Percentiles rank a stretch among this genome's conserved stretches.
These are phyloP conservation scores for Plutella xylostella DNA, from an alignment of 2,888 invertebrate species.

Conservation along the genomic window DNA sequence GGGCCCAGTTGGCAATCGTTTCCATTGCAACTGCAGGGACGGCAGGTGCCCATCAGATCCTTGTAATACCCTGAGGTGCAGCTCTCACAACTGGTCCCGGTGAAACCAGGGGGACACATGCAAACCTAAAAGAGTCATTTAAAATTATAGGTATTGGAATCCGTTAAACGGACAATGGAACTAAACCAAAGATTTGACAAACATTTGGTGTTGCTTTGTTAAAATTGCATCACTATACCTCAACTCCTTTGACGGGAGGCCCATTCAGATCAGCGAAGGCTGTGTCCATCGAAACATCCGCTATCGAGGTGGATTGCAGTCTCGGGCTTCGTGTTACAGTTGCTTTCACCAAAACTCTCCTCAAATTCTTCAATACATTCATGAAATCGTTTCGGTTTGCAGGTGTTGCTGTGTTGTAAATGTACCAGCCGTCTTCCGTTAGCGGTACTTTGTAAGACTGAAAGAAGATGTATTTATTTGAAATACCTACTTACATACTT, in stretches of 20 bases:
- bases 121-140: too few relatives aligned
- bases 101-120: slow-evolving; percentile 83
- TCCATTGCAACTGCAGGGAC: slow-evolving; percentile 82
- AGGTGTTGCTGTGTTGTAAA: slow-evolving; percentile 31
- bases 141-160: too few relatives aligned
- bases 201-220: too few relatives aligned
- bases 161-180: too few relatives aligned
- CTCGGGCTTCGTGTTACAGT: slow-evolving; percentile 66
- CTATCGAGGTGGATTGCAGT: slow-evolving; percentile 76
- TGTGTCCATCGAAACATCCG: slow-evolving; percentile 89
- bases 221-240: slow-evolving; percentile 51
- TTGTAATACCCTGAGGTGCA: slow-evolving; percentile 80
- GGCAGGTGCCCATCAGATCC: slow-evolving; percentile 74
- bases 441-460: slow-evolving; percentile 75
- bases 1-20: slow-evolving; percentile 73
- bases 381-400: slow-evolving; percentile 84
- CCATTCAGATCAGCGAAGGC: slow-evolving; percentile 74
- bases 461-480: slow-evolving; percentile 17
- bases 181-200: too few relatives aligned
- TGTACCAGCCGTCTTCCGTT: slow-evolving; percentile 74
- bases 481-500: too few relatives aligned
- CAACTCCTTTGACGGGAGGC: slow-evolving; percentile 80
- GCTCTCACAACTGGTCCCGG: slow-evolving; percentile 85
- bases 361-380: slow-evolving; percentile 84
- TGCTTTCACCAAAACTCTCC: slow-evolving; percentile 86